A percentile compares a stretch with the other conserved stretches of the same genome.
These are phyloP conservation scores for Periophthalmus modestus DNA, from an alignment of 2,113 vertebrate genomes.

Conservation along the genomic window DNA sequence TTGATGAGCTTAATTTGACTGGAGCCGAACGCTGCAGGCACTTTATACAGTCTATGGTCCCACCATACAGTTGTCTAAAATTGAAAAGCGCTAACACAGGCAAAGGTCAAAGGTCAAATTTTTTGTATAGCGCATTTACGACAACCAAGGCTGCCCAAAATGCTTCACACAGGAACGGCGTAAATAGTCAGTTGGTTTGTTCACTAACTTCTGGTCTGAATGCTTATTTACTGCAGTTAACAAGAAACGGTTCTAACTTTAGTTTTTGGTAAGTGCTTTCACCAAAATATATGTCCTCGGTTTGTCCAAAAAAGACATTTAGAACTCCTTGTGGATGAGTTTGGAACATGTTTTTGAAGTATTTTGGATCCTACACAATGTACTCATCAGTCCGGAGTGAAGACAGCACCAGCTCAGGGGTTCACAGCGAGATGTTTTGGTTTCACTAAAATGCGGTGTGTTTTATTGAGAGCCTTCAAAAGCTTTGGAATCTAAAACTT, in stretches of 20 bases:
- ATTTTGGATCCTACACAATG: neutral
- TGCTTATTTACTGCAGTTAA: neutral
- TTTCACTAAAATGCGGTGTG: neutral
- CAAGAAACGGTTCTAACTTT: neutral
- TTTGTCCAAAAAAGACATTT: constrained; percentile 1
- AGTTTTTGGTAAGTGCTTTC: neutral
- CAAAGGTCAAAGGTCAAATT: no score
- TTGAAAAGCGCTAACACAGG: no score
- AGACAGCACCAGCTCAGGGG: neutral
- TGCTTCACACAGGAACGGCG: no score
- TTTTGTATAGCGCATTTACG: no score
- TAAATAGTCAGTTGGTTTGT: neutral
- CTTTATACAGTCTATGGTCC: no score
- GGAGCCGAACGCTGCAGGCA: no score
- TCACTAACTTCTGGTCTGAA: neutral
- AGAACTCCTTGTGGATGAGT: neutral
- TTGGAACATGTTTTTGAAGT: no score
- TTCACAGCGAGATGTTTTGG: neutral
- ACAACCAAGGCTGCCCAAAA: no score
- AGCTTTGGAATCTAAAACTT: neutral
- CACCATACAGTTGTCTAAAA: no score
- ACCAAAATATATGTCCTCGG: neutral
- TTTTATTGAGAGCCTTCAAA: neutral
- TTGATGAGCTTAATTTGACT: no score
- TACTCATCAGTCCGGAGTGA: neutral